Evolutionary conservation across 2,888 invertebrate species (phyloP).

Genomic region (Horisme vitalbata): DNA sequence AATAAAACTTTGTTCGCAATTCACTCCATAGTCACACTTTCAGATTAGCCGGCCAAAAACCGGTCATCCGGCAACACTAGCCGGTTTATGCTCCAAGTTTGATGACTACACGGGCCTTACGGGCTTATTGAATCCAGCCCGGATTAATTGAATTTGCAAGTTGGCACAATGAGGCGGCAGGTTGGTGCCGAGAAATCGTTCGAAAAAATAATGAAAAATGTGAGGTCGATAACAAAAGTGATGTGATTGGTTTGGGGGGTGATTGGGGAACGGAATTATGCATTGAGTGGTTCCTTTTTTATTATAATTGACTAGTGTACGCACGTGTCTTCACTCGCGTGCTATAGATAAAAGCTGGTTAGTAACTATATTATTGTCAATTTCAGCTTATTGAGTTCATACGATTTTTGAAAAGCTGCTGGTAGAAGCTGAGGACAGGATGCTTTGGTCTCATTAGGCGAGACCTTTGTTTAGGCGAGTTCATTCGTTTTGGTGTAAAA

Average conservation of each 20-base stretch:
- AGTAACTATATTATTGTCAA: too few relatives aligned
- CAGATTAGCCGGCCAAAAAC: neutral
- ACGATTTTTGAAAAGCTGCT: too few relatives aligned
- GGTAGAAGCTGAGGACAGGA: too few relatives aligned
- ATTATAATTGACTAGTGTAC: neutral
- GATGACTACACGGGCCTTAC: constrained; percentile 39
- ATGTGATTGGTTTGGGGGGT: constrained; percentile 13
- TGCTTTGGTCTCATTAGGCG: too few relatives aligned
- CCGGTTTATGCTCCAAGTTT: constrained; percentile 50
- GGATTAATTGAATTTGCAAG: constrained; percentile 64
- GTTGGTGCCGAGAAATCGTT: constrained; percentile 44
- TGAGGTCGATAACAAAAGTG: constrained; percentile 23
- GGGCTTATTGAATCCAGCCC: constrained; percentile 52
- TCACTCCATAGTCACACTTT: too few relatives aligned
- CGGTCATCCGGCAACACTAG: constrained; percentile 8
- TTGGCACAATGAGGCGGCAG: constrained; percentile 41
- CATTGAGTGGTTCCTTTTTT: neutral
- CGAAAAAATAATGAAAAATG: constrained; percentile 33
- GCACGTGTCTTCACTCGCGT: too few relatives aligned
- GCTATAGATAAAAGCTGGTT: neutral
- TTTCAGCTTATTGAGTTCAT: too few relatives aligned
- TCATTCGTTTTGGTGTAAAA: too few relatives aligned
- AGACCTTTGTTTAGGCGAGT: too few relatives aligned
- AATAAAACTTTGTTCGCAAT: too few relatives aligned
- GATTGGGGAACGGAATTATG: neutral